A percentile compares a stretch with the other conserved stretches of the same genome.
phyloP scores from a whole-genome alignment of 2,797 vertebrate genomes.

The Scyliorhinus canicula region DNA sequence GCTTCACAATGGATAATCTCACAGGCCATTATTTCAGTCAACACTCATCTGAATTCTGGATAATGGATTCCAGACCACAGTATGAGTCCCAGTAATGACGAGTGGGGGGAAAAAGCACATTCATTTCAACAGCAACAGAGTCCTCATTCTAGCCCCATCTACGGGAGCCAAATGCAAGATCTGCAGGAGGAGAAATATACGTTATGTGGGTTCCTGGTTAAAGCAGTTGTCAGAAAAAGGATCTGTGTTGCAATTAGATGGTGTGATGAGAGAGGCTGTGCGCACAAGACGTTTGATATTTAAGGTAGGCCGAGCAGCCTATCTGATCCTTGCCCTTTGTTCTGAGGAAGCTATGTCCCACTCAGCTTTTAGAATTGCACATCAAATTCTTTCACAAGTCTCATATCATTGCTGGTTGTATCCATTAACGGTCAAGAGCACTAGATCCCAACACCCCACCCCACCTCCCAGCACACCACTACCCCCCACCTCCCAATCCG shows the following conservation, averaged over 20 bases:
- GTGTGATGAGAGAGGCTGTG: neutral
- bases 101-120: neutral
- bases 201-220: neutral
- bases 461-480: no score
- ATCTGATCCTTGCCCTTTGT: neutral
- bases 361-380: neutral
- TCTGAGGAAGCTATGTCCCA: neutral
- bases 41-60: neutral
- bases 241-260: neutral
- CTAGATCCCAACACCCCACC: no score
- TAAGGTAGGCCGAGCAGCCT: no score
- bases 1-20: neutral
- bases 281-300: neutral
- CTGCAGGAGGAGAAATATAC: neutral
- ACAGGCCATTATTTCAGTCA: neutral
- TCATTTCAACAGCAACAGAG: neutral
- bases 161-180: neutral
- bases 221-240: neutral
- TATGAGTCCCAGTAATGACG: neutral
- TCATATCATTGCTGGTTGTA: no score
- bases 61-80: neutral
- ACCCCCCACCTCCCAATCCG: no score
- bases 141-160: neutral
- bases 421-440: no score
- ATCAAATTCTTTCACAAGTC: no score